Evolutionary conservation across 2,797 vertebrate species (phyloP).

Genomic region (Spondyliosoma cantharus): DNA sequence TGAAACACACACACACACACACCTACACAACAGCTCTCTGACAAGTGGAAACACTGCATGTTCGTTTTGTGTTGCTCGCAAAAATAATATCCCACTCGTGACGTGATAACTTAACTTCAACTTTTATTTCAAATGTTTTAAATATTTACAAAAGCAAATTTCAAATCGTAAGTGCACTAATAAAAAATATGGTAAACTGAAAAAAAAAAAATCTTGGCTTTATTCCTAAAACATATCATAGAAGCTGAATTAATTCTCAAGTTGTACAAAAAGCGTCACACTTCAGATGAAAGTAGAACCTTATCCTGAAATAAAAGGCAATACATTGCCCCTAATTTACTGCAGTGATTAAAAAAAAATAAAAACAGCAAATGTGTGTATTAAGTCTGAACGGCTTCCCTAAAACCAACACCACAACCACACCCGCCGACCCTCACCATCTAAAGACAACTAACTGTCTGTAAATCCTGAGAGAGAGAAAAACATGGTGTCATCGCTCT

Average conservation of each 20-base stretch:
- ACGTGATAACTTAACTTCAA: slow-evolving; percentile 69
- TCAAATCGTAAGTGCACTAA: slow-evolving; percentile 68
- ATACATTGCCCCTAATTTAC: slow-evolving; percentile 46
- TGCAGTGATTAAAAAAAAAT: slow-evolving; percentile 20
- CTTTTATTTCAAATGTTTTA: slow-evolving; percentile 74
- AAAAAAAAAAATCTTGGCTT: slow-evolving; percentile 37
- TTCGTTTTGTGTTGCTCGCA: slow-evolving; percentile 35
- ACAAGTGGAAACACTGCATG: slow-evolving; percentile 50
- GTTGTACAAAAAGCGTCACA: slow-evolving; percentile 62
- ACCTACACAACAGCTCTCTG: slow-evolving; percentile 5
- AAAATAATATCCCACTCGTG: slow-evolving; percentile 44
- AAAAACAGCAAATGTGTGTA: slow-evolving; percentile 47
- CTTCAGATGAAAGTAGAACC: slow-evolving; percentile 52
- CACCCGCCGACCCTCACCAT: slow-evolving; percentile 50
- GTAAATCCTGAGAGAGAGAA: slow-evolving; percentile 41
- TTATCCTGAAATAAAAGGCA: slow-evolving; percentile 50
- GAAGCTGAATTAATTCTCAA: slow-evolving; percentile 46
- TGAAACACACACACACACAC: slow-evolving; percentile 36
- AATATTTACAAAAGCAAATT: slow-evolving; percentile 77
- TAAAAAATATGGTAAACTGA: slow-evolving; percentile 49
- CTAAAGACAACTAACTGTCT: slow-evolving; percentile 55
- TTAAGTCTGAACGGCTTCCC: slow-evolving; percentile 36
- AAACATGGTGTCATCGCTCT: slow-evolving; percentile 57
- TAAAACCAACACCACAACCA: slow-evolving; percentile 58
- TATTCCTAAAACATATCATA: slow-evolving; percentile 41